A percentile compares a stretch with the other conserved stretches of the same genome.
Conservation (phyloP, 1,140 invertebrate species). For the Calosoma granatense region DNA sequence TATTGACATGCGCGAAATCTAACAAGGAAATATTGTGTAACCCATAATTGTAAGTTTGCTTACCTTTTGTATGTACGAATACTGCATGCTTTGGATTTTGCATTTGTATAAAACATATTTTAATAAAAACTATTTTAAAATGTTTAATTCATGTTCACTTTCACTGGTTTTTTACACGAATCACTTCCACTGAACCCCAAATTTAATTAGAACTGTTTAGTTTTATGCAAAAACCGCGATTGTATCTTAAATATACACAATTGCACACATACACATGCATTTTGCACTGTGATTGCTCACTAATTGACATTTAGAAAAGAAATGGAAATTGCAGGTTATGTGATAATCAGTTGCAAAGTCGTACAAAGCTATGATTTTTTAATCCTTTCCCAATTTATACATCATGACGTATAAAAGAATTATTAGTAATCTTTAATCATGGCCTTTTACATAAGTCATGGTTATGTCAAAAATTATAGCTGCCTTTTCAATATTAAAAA, state of each 20-base stretch:
- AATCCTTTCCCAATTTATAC: slow-evolving; percentile 2
- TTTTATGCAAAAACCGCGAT: too few species aligned
- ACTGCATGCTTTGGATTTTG: neutral
- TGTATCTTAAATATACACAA: too few species aligned
- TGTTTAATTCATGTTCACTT: too few species aligned
- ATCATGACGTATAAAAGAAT: slow-evolving; percentile 5
- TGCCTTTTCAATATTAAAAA: neutral
- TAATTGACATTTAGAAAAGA: too few species aligned
- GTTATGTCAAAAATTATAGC: neutral
- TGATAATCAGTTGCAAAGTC: too few species aligned
- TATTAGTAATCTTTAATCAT: neutral
- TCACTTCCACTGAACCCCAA: too few species aligned
- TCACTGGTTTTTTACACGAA: too few species aligned
- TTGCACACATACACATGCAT: too few species aligned
- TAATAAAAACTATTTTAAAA: slow-evolving; percentile 9
- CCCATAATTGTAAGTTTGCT: neutral
- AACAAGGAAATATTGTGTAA: slow-evolving; percentile 2
- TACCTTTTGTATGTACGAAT: slow-evolving; percentile 1
- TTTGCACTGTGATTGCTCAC: too few species aligned
- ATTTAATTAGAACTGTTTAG: too few species aligned
- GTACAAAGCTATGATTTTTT: slow-evolving; percentile 3
- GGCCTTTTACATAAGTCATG: neutral
- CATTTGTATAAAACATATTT: slow-evolving; percentile 5
- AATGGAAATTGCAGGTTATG: too few species aligned
- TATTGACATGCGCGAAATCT: neutral